phyloP scores from a whole-genome alignment of 2,113 vertebrate genomes.

The Machaerirhynchus nigripectus region DNA sequence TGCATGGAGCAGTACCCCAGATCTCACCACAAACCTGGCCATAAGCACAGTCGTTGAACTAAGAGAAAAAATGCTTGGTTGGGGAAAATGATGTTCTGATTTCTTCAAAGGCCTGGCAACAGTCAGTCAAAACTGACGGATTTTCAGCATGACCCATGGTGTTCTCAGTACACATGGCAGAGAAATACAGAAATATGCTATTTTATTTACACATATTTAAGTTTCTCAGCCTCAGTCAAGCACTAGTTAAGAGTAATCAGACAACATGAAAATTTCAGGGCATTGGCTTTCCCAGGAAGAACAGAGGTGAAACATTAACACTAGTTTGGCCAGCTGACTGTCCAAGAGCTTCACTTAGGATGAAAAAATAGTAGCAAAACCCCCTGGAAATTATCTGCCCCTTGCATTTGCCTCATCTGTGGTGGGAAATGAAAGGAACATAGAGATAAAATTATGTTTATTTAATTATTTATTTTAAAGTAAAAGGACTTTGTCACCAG shows the following conservation, averaged over 20 bases:
- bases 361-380: not conserved
- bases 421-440: not conserved
- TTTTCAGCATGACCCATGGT: not conserved
- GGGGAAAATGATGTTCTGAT: not conserved
- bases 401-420: not conserved
- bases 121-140: not conserved
- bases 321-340: not conserved
- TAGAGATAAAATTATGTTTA: not conserved
- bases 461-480: not conserved
- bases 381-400: not conserved
- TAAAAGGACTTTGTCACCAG: not conserved
- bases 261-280: not conserved
- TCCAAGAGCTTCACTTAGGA: not conserved
- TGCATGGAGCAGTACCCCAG: not conserved
- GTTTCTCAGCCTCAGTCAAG: not conserved
- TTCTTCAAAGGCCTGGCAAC: not conserved
- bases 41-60: not conserved
- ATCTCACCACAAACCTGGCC: not conserved
- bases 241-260: not conserved
- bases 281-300: not conserved
- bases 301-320: not conserved
- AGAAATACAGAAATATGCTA: not conserved
- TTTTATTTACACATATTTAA: not conserved
- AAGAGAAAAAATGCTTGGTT: not conserved
- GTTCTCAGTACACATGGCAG: not conserved